phyloP scores from a whole-genome alignment of 53 echinoderm and acorn worm genomes.

The Henricia sp. region DNA sequence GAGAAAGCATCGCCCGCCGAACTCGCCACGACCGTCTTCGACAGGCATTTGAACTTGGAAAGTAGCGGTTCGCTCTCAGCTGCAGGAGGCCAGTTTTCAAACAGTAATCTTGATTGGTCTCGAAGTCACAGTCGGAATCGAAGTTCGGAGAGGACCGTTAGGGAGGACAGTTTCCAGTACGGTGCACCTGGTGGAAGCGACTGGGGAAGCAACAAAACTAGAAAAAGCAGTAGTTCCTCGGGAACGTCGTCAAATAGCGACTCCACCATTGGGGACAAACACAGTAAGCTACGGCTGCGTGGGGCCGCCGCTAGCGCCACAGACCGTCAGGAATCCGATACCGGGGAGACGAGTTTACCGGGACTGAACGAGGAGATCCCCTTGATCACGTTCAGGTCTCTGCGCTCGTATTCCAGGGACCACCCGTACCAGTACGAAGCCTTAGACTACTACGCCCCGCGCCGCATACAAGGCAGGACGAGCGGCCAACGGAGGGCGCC shows the following conservation, averaged over 20 bases:
- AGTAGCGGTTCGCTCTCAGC: neutral
- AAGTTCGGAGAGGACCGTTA: neutral
- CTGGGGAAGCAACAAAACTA: slow-evolving; percentile 31
- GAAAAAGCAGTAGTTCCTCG: slow-evolving; percentile 51
- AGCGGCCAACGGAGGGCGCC: slow-evolving; percentile 64
- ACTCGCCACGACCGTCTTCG: slow-evolving; percentile 11
- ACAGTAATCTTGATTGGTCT: neutral
- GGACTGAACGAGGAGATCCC: slow-evolving; percentile 58
- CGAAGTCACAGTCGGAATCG: neutral
- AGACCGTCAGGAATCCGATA: slow-evolving; percentile 49
- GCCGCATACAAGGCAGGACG: slow-evolving; percentile 75
- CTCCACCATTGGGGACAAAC: slow-evolving; percentile 60
- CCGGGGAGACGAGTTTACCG: slow-evolving; percentile 38
- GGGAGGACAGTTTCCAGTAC: neutral
- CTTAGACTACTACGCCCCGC: slow-evolving; percentile 88
- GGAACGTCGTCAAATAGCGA: slow-evolving; percentile 63
- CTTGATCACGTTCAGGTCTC: slow-evolving; percentile 63
- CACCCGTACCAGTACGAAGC: slow-evolving; percentile 91
- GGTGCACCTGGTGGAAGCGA: neutral
- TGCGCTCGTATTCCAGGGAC: slow-evolving; percentile 88
- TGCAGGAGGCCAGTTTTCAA: neutral
- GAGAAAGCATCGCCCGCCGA: slow-evolving; percentile 5
- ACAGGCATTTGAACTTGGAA: slow-evolving; percentile 43
- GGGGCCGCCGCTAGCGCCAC: slow-evolving; percentile 34
- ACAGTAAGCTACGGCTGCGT: slow-evolving; percentile 66